phyloP scores from a whole-genome alignment of 2,888 invertebrate species.

The Ptychoptera albimana region DNA sequence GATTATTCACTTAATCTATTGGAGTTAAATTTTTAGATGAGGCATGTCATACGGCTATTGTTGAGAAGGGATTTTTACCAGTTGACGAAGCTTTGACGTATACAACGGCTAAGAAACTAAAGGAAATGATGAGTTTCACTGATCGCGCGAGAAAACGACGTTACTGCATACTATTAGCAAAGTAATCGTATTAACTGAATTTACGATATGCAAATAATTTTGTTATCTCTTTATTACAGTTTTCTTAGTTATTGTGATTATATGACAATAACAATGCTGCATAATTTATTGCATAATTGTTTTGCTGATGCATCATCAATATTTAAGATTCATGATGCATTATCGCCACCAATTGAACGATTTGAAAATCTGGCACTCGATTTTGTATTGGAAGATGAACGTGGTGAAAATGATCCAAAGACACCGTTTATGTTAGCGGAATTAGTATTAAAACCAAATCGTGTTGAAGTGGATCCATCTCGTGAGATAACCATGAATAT shows the following conservation, averaged over 20 bases:
- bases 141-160: slow-evolving; percentile 72
- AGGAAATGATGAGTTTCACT: slow-evolving; percentile 67
- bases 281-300: slow-evolving; percentile 45
- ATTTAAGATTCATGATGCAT: slow-evolving; percentile 36
- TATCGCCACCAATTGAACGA: slow-evolving; percentile 34
- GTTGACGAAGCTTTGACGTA: slow-evolving; percentile 41
- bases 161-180: slow-evolving; percentile 60
- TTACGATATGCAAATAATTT: not conserved
- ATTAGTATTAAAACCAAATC: slow-evolving; percentile 38
- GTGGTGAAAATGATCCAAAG: slow-evolving; percentile 31
- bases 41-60: slow-evolving; percentile 60
- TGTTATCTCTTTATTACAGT: slow-evolving; percentile 28
- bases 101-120: slow-evolving; percentile 40
- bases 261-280: slow-evolving; percentile 51
- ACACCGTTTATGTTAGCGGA: slow-evolving; percentile 39
- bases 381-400: slow-evolving; percentile 33
- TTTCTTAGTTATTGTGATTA: slow-evolving; percentile 58
- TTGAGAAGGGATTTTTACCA: slow-evolving; percentile 59
- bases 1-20: slow-evolving; percentile 27
- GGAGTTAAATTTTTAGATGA: slow-evolving; percentile 22
- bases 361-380: slow-evolving; percentile 30
- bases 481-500: slow-evolving; percentile 37
- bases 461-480: slow-evolving; percentile 34
- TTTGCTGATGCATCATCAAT: slow-evolving; percentile 39
- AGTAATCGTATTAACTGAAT: slow-evolving; percentile 34